phyloP scores from a whole-genome alignment of 2,888 invertebrate genomes.

The Diaprepes abbreviatus region DNA sequence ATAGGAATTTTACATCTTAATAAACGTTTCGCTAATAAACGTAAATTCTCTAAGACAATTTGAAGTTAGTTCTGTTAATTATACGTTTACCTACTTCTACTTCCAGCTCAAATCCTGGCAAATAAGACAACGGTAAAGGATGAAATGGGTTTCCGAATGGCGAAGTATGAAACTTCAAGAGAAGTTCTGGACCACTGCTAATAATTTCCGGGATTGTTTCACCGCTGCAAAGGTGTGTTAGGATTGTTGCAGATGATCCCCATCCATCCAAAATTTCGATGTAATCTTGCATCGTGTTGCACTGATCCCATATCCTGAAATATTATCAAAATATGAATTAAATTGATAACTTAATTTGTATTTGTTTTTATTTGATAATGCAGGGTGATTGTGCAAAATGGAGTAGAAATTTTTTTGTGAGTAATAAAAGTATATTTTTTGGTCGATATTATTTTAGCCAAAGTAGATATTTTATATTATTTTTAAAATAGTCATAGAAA shows the following conservation, averaged over 20 bases:
- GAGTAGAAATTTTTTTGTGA: too few species aligned
- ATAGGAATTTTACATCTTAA: too few species aligned
- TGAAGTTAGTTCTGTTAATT: not conserved
- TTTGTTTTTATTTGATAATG: too few species aligned
- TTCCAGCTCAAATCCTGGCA: conserved; percentile 86
- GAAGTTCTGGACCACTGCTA: conserved; percentile 82
- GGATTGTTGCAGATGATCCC: conserved; percentile 77
- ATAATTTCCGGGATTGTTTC: conserved; percentile 86
- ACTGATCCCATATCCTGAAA: conserved; percentile 83
- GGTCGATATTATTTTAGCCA: too few species aligned
- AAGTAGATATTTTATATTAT: too few species aligned
- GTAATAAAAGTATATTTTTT: too few species aligned
- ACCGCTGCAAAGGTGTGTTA: conserved; percentile 85
- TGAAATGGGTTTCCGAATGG: conserved; percentile 87
- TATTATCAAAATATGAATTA: too few species aligned
- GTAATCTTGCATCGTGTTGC: conserved; percentile 86
- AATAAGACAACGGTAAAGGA: conserved; percentile 81
- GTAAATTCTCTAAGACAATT: not conserved
- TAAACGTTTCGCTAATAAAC: too few species aligned
- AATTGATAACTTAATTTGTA: too few species aligned
- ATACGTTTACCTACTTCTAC: conserved; percentile 74
- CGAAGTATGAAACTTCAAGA: conserved; percentile 85
- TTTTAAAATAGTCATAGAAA: too few species aligned
- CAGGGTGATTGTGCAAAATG: too few species aligned
- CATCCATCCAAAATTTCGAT: conserved; percentile 86